These are phyloP conservation scores for Campoplex capitator DNA, from an alignment of 2,888 invertebrate species.

Conservation along the genomic window DNA sequence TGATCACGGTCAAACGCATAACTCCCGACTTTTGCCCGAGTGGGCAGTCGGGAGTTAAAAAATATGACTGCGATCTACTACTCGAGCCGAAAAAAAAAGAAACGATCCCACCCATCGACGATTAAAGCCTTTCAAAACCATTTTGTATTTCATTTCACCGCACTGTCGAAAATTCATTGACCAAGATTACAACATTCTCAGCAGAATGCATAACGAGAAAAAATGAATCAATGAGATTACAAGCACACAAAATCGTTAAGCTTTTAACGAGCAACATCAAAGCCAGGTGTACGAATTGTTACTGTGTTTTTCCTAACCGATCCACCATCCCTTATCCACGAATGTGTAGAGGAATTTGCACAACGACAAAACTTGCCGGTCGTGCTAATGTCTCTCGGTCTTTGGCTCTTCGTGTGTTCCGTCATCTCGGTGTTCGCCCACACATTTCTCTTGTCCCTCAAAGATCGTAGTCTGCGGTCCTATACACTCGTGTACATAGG, in stretches of 20 bases:
- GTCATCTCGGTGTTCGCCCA: not conserved
- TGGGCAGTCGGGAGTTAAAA: too few relatives aligned
- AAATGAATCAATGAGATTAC: not conserved
- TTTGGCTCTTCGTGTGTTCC: not conserved
- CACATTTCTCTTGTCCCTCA: not conserved
- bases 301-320: not conserved
- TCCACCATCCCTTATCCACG: not conserved
- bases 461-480: constrained; percentile 9
- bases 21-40: too few relatives aligned
- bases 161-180: too few relatives aligned
- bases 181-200: too few relatives aligned
- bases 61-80: not conserved
- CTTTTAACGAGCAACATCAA: not conserved
- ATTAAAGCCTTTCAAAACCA: not conserved
- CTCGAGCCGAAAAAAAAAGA: not conserved
- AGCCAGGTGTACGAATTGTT: not conserved
- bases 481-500: not conserved
- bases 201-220: too few relatives aligned
- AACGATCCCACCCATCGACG: not conserved
- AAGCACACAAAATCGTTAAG: not conserved
- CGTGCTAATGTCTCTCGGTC: not conserved
- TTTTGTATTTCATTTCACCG: not conserved
- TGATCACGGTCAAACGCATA: too few relatives aligned
- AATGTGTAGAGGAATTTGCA: not conserved
- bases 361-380: not conserved